Evolutionary conservation across 2,113 vertebrate genomes (phyloP), one percentile per base, ranked within the genome.

Genomic region (Chascanopsetta lugubris): DNA sequence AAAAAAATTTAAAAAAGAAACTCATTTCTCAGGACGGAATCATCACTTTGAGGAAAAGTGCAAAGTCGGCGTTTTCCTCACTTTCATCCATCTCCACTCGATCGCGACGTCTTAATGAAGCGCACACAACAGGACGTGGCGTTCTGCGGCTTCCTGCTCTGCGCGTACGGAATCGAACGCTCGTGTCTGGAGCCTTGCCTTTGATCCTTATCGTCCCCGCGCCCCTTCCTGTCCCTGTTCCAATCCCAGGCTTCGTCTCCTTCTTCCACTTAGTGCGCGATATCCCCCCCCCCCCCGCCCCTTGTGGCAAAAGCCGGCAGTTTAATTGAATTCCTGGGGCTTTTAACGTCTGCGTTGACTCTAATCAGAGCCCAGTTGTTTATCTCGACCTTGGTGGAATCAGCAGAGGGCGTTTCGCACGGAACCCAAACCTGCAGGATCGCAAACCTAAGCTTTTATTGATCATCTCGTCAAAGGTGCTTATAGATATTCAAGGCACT

Each of bases 301-400:
- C 89, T 81, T 83, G 79, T 90, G 79, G 88, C 80, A 89, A 90
- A 91, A 92, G 82, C 59, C 77, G 84, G 73, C 76, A 83, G 86
- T 91, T 87, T 91, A 93, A 92, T 93, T 93, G 82, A 93, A 91
- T 93, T 91, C 79, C 85, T 69, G 55, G n/a, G 62, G 82, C 90
- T 92, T 92, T 90, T 92, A 93, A 92, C 89, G 92, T 90, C 91
- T 87, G 85, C 89, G 90, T 92, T 91, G n/a, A 90, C 73, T 74
- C 85, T 89, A 92, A 93, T 92, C 89, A 90, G 81, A 85, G 72
- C 65, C 61, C 49, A 80, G 72, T 84, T 91, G 90, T 93, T 93
- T 92, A 93, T 93, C 93, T 87, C 70, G 75, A 92, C 91, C 91
- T 92, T 91, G 90, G 86, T 72, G 54, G 79, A 89, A 84, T 85